Conservation (phyloP, 2,888 invertebrate species). For the Tinea pellionella region DNA sequence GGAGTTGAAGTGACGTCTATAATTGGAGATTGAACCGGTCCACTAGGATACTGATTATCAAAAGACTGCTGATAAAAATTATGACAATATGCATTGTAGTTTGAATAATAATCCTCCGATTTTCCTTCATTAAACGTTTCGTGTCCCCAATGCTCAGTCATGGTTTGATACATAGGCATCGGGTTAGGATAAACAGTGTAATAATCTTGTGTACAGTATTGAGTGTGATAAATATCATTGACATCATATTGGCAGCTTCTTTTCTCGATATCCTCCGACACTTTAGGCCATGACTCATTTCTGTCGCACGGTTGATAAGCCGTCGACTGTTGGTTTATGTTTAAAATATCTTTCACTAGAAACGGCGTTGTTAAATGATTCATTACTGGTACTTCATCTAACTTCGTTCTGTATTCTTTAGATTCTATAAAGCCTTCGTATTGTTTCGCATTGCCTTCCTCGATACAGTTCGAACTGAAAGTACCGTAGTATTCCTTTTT, state of each 20-base stretch:
- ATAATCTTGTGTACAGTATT: conserved; percentile 2
- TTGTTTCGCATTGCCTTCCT: conserved; percentile 21
- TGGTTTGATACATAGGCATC: background rate
- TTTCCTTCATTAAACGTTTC: conserved; percentile 46
- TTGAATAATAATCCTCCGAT: conserved; percentile 44
- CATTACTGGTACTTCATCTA: background rate
- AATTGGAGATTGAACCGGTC: background rate
- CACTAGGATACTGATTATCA: conserved; percentile 22
- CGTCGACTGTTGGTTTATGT: conserved; percentile 4
- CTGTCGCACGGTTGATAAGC: background rate
- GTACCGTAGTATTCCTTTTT: conserved; percentile 37
- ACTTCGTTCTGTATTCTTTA: background rate
- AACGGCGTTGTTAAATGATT: conserved; percentile 47
- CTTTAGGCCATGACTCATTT: background rate
- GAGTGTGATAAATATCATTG: background rate
- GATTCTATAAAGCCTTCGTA: background rate
- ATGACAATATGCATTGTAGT: conserved; percentile 45
- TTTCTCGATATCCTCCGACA: background rate
- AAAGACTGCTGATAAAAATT: conserved; percentile 29
- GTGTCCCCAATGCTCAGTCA: conserved; percentile 37
- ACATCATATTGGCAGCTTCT: background rate
- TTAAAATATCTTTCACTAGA: conserved; percentile 55
- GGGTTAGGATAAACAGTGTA: conserved; percentile 10
- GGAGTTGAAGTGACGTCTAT: background rate
- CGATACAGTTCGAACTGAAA: conserved; percentile 18